Evolutionary conservation across 2,888 invertebrate genomes (phyloP).

Genomic region (Phanerotoma sp.): DNA sequence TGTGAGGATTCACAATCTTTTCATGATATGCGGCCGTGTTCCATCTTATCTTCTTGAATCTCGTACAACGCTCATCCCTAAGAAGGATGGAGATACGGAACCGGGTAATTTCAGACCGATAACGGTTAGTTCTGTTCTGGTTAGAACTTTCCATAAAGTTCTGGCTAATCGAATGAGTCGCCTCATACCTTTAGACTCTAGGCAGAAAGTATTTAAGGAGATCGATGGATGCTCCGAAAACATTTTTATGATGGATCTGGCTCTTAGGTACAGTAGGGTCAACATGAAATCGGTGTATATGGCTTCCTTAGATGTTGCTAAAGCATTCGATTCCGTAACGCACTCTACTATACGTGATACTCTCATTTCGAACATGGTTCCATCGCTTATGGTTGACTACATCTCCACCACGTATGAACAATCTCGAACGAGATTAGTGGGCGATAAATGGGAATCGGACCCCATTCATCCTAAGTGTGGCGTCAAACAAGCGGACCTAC

Average conservation of each 20-base stretch:
- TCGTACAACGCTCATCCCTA: constrained; percentile 29
- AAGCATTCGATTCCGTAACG: constrained; percentile 29
- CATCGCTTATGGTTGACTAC: constrained; percentile 14
- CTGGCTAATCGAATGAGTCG: constrained; percentile 18
- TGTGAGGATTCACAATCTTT: constrained; percentile 22
- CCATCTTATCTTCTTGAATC: constrained; percentile 24
- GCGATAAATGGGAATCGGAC: constrained; percentile 13
- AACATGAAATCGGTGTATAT: constrained; percentile 27
- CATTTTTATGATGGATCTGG: constrained; percentile 26
- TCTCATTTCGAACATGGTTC: constrained; percentile 11
- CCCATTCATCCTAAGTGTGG: constrained; percentile 24
- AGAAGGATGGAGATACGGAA: constrained; percentile 21
- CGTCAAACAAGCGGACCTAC: constrained; percentile 36
- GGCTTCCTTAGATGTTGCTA: constrained; percentile 27
- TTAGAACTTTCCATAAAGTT: constrained; percentile 28
- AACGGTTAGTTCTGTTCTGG: constrained; percentile 25
- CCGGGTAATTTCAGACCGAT: constrained; percentile 32
- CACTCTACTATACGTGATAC: constrained; percentile 17
- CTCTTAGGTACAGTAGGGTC: constrained; percentile 17
- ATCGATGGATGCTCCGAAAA: constrained; percentile 31
- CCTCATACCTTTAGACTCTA: constrained; percentile 8
- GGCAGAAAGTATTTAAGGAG: constrained; percentile 32
- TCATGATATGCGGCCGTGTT: constrained; percentile 22
- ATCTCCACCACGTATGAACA: constrained; percentile 10
- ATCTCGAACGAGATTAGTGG: constrained; percentile 14